phyloP scores from a whole-genome alignment of 2,888 invertebrate species.

The Eurytoma adleriae region DNA sequence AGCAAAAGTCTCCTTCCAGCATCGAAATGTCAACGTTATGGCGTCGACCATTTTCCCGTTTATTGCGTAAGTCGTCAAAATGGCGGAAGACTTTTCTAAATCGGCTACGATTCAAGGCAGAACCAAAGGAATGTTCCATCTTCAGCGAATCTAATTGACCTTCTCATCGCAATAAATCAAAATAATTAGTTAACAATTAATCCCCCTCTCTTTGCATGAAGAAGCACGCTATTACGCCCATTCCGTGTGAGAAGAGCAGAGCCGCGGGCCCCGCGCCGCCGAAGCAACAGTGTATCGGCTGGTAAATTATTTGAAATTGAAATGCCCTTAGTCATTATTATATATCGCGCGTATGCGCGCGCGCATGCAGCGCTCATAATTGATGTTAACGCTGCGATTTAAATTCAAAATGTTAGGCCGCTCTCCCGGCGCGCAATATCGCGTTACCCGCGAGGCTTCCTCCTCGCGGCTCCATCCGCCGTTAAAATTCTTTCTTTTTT shows the following conservation, averaged over 20 bases:
- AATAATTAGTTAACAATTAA: no score
- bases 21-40: slow-evolving; percentile 17
- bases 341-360: slow-evolving; percentile 2
- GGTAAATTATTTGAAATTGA: slow-evolving; percentile 41
- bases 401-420: not conserved
- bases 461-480: no score
- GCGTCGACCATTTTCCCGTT: slow-evolving; percentile 27
- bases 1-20: no score
- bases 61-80: not conserved
- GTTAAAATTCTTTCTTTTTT: no score
- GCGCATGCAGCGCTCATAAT: slow-evolving; percentile 17
- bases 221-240: no score
- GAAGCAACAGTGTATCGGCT: slow-evolving; percentile 10
- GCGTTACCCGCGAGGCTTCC: not conserved
- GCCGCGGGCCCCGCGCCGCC: not conserved
- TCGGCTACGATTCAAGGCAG: no score
- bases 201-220: not conserved
- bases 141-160: no score
- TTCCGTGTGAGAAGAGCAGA: no score
- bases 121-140: no score
- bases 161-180: no score
- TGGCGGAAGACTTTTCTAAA: no score
- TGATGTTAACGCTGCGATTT: slow-evolving; percentile 31
- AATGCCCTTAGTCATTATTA: slow-evolving; percentile 38
- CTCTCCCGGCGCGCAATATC: not conserved